These are phyloP conservation scores for rat (Rattus norvegicus) DNA, from an alignment of 2,113 vertebrate genomes.

Conservation along the genomic window DNA sequence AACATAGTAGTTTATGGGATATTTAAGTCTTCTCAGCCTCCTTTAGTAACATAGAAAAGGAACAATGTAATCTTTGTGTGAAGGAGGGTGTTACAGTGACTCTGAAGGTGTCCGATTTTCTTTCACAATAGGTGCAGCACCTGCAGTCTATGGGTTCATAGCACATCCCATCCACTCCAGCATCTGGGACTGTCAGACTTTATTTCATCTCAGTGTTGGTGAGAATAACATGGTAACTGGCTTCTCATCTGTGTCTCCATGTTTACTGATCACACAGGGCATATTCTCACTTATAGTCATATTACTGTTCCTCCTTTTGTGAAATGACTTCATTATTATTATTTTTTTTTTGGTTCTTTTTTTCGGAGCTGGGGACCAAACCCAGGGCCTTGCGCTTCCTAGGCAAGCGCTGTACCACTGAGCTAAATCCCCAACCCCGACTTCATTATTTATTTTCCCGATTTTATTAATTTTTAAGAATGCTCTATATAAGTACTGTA, in stretches of 20 bases:
- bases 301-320: neutral
- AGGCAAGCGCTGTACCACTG: no score
- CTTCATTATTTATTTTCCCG: neutral
- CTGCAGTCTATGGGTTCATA: neutral
- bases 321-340: neutral
- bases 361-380: no score
- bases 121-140: neutral
- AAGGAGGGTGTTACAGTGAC: neutral
- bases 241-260: neutral
- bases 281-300: neutral
- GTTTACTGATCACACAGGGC: neutral
- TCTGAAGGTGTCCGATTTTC: no score
- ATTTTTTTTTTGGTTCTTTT: neutral
- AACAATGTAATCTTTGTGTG: accelerated
- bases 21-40: neutral
- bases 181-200: neutral
- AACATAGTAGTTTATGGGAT: neutral
- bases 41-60: neutral
- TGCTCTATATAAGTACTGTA: neutral
- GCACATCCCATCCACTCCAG: neutral
- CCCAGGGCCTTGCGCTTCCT: no score
- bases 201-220: neutral
- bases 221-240: neutral
- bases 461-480: neutral
- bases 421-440: neutral